Percentiles rank a stretch among this genome's conserved stretches.
Conservation (phyloP, 2,797 vertebrate genomes). For the Pterois miles region DNA sequence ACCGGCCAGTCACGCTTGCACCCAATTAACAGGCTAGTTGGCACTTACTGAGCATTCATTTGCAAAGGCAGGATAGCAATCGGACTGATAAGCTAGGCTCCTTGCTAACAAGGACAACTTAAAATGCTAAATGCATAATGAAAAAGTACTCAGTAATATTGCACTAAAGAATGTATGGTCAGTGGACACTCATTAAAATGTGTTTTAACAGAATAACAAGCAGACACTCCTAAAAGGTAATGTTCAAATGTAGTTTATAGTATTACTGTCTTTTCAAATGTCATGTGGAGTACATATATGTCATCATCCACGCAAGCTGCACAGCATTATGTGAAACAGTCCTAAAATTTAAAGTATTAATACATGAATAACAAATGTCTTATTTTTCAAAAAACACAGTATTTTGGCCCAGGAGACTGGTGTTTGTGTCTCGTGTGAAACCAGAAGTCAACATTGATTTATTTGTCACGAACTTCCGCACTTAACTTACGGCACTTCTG, state of each 20-base stretch:
- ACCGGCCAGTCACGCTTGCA: slow-evolving; percentile 30
- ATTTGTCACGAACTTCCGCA: neutral
- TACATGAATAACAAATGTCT: neutral
- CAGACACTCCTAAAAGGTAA: neutral
- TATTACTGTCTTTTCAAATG: neutral
- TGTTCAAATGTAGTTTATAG: neutral
- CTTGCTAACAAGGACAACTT: slow-evolving; percentile 50
- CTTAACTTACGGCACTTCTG: neutral
- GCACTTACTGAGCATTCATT: slow-evolving; percentile 54
- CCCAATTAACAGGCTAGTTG: slow-evolving; percentile 67
- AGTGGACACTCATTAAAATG: neutral
- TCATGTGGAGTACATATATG: neutral
- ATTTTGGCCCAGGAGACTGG: no score
- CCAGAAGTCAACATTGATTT: neutral
- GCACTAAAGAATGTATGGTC: neutral
- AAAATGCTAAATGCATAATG: slow-evolving; percentile 19
- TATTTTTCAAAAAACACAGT: neutral
- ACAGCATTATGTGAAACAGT: neutral
- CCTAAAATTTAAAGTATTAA: accelerated
- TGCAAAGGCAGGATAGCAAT: slow-evolving; percentile 40
- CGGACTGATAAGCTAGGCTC: slow-evolving; percentile 2
- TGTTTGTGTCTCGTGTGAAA: neutral
- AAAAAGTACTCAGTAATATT: slow-evolving; percentile 18
- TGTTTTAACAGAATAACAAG: slow-evolving; percentile 7
- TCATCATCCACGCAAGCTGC: neutral